Evolutionary conservation across 2,113 vertebrate genomes (phyloP), one percentile per base, ranked within the genome.

Genomic region (Cebus imitator): DNA sequence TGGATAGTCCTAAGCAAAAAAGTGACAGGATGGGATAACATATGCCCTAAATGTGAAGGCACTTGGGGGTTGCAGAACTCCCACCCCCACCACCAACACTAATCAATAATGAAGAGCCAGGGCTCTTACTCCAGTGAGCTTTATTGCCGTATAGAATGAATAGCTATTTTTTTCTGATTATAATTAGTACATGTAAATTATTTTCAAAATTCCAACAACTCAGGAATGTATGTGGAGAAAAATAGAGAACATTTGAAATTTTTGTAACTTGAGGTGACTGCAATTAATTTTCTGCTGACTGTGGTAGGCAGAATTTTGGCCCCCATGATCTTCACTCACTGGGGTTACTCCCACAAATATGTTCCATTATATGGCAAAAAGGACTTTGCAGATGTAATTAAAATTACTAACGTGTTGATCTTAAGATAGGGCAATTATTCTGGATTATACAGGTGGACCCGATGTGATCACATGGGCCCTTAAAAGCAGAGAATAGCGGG

Each of bases 101-200:
- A 90, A 86, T 87, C 55, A 57, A 32, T 94, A 94, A 66, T 93
- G 32, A 90, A 91, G 37, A 87, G 3, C 30, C 81, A 94, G 45
- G 23, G 32, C 48, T 35, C 78, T 95, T 75, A 87, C 21, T 8
- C 35, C 52, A 35, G 30, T 73, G 32, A 18, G 80, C 32, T 75
- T 66, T 94, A 87, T 94, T 94, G 91, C 75, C 35, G 40, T 87
- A 40, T 80, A 23, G 48, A 94, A 94, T 73, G 45, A 92, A n/a
- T 58, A 75, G 17, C 20, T 66, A n/a, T 40, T 27, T 30, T 40
- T 30, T 30, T 23, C 70, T 8, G 0, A 64, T 79, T 86, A 86
- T 90, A 80, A 43, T 90, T 73, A 90, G 40, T 89, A 35, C 37
- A 35, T 43, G n/a, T 57, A 55, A 64, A 66, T 96, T 73, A 88